A percentile compares a stretch with the other conserved stretches of the same genome.
These are phyloP conservation scores for Zeuzera pyrina DNA, from an alignment of 2,888 invertebrate species.

Conservation along the genomic window DNA sequence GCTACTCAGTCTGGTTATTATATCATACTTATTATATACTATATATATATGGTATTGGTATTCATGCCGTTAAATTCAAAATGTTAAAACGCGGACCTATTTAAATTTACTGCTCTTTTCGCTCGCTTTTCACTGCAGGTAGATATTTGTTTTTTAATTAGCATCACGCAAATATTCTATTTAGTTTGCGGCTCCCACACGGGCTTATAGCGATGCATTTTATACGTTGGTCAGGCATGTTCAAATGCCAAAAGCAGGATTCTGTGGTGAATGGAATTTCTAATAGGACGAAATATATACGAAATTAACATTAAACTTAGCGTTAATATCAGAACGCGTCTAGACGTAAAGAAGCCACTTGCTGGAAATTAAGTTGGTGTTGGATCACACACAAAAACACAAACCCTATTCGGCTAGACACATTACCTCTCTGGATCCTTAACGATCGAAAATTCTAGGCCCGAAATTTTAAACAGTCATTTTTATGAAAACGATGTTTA, in stretches of 20 bases:
- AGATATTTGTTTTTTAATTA: conserved; percentile 47
- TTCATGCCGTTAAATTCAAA: no score
- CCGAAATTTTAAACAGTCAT: no score
- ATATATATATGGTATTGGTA: no score
- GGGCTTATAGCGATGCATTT: conserved; percentile 36
- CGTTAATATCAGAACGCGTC: conserved; percentile 38
- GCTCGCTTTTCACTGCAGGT: conserved; percentile 32
- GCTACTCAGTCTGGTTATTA: no score
- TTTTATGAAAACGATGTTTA: no score
- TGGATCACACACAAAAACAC: no score
- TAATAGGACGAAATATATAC: conserved; percentile 29
- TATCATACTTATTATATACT: no score
- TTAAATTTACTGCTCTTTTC: no score
- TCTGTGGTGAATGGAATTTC: conserved; percentile 33
- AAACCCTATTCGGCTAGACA: no score
- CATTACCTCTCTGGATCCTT: no score
- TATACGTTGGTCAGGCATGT: conserved; percentile 38
- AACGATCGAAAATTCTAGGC: no score
- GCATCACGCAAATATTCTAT: conserved; percentile 48
- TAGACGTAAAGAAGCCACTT: conserved; percentile 15
- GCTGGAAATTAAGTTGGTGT: conserved; percentile 21
- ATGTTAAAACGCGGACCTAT: no score
- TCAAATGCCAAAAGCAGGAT: conserved; percentile 55
- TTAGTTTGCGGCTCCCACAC: conserved; percentile 50
- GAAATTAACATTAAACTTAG: conserved; percentile 35